Evolutionary conservation across 2,888 invertebrate genomes (phyloP), one percentile per base, ranked within the genome.

Genomic region (Gryllus longicercus): DNA sequence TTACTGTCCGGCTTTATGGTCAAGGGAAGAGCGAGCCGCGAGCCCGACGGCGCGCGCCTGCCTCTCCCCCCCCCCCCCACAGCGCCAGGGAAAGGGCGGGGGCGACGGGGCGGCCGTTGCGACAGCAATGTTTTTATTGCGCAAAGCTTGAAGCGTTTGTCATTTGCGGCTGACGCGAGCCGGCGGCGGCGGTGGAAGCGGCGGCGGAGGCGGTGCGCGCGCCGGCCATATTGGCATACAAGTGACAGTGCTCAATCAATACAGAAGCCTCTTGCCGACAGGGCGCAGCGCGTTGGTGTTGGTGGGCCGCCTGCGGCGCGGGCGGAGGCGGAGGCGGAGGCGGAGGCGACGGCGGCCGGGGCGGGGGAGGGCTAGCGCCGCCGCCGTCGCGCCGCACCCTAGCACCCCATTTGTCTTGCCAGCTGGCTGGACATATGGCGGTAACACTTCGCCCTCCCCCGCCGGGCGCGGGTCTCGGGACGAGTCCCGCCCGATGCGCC

Each of bases 1-100:
- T 63, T 63, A 63, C 63, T 63, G 63, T 63, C 63, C 63, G 63
- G 63, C 63, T 63, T 63, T 63, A 63, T 63, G 63, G 63, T 63
- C 63, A 63, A 63, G 63, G 8, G 63, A 63, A n/a, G n/a, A 63
- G 63, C 63, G 8, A 63, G 63, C 63, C 14, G 63, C 63, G n/a
- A 63, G 63, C 63, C 14, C 16, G 63, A 63, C 14, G 63, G 63
- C 16, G 63, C 14, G 14, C 38, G 38, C 38, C 8, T 38, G 38
- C 38, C 8, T 0, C 38, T 8, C 38, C 8, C 5, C 5, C 8
- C 38, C 8, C 5, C 38, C 38, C 38, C 38, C 25, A 25, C 25
- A 4, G 63, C 63, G 0, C n/a, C 8, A n/a, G 0, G 63, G 63
- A 0, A 11, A 8, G 63, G n/a, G 63, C 14, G 16, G 8, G 63